A percentile compares a stretch with the other conserved stretches of the same genome.
Evolutionary conservation across 92 coral and sea anemone species (phyloP).

Genomic region (Isaurus tuberculatus): DNA sequence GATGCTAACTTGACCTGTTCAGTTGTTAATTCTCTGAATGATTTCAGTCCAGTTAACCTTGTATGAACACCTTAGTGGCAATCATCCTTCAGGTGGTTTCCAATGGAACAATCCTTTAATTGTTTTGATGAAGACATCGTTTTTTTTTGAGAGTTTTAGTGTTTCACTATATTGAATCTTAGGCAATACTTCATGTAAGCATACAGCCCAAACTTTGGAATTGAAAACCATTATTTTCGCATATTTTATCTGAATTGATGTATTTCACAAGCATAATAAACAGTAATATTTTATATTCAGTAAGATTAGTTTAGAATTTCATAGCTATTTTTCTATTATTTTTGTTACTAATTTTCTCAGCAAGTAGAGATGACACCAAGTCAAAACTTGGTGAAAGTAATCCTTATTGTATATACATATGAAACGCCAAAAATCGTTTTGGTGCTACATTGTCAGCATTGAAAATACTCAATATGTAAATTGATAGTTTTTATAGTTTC

Average conservation of each 20-base stretch:
- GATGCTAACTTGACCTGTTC: constrained; percentile 45
- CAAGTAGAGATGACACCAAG: constrained; percentile 51
- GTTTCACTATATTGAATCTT: constrained; percentile 12
- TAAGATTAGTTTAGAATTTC: constrained; percentile 14
- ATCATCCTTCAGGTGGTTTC: constrained; percentile 49
- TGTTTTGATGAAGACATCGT: constrained; percentile 47
- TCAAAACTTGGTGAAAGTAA: constrained; percentile 49
- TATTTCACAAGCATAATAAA: constrained; percentile 5
- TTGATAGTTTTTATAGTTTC: constrained; percentile 14
- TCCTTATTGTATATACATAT: constrained; percentile 46
- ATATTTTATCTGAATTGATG: constrained; percentile 29
- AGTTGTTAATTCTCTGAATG: constrained; percentile 45
- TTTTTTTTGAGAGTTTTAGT: constrained; percentile 23
- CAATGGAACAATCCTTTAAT: constrained; percentile 47
- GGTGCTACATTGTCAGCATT: constrained; percentile 55
- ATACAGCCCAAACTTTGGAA: constrained; percentile 4
- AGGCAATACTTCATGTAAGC: not conserved
- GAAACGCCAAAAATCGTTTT: constrained; percentile 54
- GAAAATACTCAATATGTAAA: constrained; percentile 42
- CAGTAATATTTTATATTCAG: not conserved
- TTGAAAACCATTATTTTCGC: constrained; percentile 2
- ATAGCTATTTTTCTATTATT: constrained; percentile 25
- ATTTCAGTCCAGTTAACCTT: constrained; percentile 52
- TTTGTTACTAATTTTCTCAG: constrained; percentile 42
- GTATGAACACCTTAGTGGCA: constrained; percentile 53